phyloP scores from a whole-genome alignment of 1,140 invertebrate species.

The Aphelenchoides fujianensis region DNA sequence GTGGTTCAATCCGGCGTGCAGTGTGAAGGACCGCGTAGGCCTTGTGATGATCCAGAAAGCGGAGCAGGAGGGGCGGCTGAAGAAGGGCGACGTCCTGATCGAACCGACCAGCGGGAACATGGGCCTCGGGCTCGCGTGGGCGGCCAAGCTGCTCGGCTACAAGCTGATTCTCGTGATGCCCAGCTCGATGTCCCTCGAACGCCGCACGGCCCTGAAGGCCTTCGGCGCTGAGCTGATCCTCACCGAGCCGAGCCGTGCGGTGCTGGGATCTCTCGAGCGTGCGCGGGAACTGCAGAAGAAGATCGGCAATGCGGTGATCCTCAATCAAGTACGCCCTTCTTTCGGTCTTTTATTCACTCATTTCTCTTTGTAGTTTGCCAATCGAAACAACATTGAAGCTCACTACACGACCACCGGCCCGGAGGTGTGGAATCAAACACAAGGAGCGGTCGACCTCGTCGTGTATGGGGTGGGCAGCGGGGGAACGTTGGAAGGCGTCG shows the following conservation, averaged over 20 bases:
- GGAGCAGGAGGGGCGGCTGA: slow-evolving; percentile 10
- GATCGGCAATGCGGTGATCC: slow-evolving; percentile 12
- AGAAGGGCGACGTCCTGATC: slow-evolving; percentile 24
- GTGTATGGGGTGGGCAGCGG: slow-evolving; percentile 25
- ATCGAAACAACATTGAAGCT: slow-evolving; percentile 41
- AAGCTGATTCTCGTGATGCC: slow-evolving; percentile 36
- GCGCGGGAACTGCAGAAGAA: slow-evolving; percentile 24
- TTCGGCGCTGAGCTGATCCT: slow-evolving; percentile 27
- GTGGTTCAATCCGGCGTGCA: slow-evolving; percentile 47
- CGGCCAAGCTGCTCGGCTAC: slow-evolving; percentile 12
- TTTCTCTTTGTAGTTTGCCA: slow-evolving; percentile 39
- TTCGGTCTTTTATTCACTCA: slow-evolving; percentile 16
- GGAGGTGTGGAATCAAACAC: slow-evolving; percentile 31
- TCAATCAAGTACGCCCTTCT: slow-evolving; percentile 21
- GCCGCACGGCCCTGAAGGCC: slow-evolving; percentile 19
- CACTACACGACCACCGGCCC: slow-evolving; percentile 46
- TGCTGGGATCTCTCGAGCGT: slow-evolving; percentile 28
- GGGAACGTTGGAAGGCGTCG: slow-evolving; percentile 20
- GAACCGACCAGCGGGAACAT: slow-evolving; percentile 27
- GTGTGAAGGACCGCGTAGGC: slow-evolving; percentile 28
- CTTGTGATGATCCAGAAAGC: slow-evolving; percentile 18
- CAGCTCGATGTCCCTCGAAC: slow-evolving; percentile 31
- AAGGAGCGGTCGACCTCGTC: slow-evolving; percentile 29
- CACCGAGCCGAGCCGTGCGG: slow-evolving; percentile 13
- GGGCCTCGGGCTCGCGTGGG: slow-evolving; percentile 19